phyloP scores from a whole-genome alignment of 2,113 vertebrate genomes.

The Engystomops pustulosus region DNA sequence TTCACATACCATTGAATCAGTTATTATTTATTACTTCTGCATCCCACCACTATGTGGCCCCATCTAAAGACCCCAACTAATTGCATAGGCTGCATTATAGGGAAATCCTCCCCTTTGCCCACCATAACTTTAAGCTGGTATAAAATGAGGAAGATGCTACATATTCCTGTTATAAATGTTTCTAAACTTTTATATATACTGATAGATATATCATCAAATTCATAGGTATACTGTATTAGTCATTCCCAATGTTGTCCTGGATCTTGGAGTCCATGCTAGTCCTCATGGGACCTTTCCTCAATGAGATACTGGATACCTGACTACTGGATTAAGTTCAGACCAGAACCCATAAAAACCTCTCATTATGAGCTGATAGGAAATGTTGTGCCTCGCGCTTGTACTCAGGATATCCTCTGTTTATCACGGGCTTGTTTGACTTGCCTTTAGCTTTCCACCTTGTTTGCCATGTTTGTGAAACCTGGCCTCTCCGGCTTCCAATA shows the following conservation, averaged over 20 bases:
- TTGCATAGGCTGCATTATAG: too few species aligned
- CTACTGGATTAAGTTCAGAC: neutral
- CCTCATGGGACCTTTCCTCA: neutral
- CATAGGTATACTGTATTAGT: neutral
- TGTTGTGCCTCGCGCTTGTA: constrained; percentile 21
- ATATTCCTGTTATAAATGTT: too few species aligned
- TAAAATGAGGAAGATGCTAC: too few species aligned
- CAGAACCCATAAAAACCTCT: neutral
- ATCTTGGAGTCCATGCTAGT: neutral
- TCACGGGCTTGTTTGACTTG: constrained; percentile 41
- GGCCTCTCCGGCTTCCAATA: constrained; percentile 38
- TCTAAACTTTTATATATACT: too few species aligned
- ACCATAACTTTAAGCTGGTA: too few species aligned
- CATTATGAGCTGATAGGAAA: constrained; percentile 8
- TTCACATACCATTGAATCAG: too few species aligned
- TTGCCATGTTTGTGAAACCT: constrained; percentile 44
- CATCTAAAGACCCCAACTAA: too few species aligned
- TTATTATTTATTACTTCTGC: too few species aligned
- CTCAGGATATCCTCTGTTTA: constrained; percentile 48
- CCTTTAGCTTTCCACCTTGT: constrained; percentile 26
- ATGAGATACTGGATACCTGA: neutral
- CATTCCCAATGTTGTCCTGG: neutral
- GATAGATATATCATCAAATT: too few species aligned
- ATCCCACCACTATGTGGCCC: too few species aligned
- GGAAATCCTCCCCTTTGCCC: too few species aligned